Evolutionary conservation across 2,113 vertebrate species (phyloP), one percentile per base, ranked within the genome.

Genomic region (Anguilla rostrata): DNA sequence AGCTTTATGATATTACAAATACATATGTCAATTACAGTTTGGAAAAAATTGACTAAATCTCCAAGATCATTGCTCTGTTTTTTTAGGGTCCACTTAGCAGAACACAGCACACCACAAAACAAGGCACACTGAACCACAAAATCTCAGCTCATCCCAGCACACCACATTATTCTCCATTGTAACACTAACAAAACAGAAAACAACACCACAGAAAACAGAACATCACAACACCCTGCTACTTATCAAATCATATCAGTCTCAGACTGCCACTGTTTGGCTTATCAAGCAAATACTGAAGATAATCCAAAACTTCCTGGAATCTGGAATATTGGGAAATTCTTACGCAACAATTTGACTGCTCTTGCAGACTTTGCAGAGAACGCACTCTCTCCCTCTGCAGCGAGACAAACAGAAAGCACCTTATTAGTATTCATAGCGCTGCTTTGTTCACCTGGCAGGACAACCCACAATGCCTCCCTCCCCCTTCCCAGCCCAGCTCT

Each of bases 401-500:
- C 87, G 88, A 90, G 88, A 87, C 87, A 88, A 89, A 90, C 90
- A 83, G 91, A 89, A 88, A 90, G 91, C 86, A 86, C 85, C 94
- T 95, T 93, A 95, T 95, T 95, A 93, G 94, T 95, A 95, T 95
- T 95, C 94, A 94, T 91, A 88, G 90, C 82, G 89, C 92, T 94
- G 94, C 93, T 94, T 87, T 92, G 91, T 94, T 94, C 94, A 95
- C 94, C 95, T 94, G 93, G 93, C 95, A 95, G 93, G 92, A 34
- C 71, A 93, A 94, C 92, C 92, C 92, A 92, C 94, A 91, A 93
- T 93, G 93, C 94, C 93, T 94, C 94, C 93, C 93, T 92, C 93
- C 94, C 26, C 71, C 71, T 34, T 34, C n/a, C 60, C 71, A 29
- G 26, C 71, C n/a, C 71, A 34, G 12, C 71, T 29, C 71, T 75